Conservation (phyloP, 2,113 vertebrate species). For the Strigops habroptila region DNA sequence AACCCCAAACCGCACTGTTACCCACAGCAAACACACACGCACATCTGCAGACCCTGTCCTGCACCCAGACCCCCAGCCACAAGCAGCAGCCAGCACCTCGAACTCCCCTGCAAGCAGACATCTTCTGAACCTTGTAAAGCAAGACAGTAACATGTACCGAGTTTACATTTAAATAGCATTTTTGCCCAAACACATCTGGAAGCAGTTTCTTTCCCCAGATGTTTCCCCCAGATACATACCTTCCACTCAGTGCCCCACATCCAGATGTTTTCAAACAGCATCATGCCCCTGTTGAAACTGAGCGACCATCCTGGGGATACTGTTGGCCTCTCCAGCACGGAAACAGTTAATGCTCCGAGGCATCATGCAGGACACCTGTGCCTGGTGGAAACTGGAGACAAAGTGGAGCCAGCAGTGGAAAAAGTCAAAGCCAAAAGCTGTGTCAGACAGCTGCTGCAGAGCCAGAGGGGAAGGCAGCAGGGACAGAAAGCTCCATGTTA, state of each 20-base stretch:
- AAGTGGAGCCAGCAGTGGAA: background rate
- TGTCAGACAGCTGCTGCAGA: background rate
- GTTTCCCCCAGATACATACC: slow-evolving; percentile 10
- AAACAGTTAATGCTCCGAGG: background rate
- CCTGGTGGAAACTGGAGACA: slow-evolving; percentile 30
- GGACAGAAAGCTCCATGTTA: background rate
- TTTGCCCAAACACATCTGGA: background rate
- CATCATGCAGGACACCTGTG: background rate
- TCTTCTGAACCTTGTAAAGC: background rate
- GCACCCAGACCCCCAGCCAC: background rate
- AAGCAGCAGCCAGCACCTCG: background rate
- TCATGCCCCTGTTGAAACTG: rapidly evolving
- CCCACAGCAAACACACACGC: rapidly evolving
- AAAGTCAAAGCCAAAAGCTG: slow-evolving; percentile 21
- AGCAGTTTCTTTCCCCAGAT: slow-evolving; percentile 6
- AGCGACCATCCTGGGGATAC: background rate
- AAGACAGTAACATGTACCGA: background rate
- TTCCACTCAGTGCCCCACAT: background rate
- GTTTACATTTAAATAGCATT: background rate
- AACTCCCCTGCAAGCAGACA: rapidly evolving
- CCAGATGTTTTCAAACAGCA: background rate
- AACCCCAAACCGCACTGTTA: rapidly evolving
- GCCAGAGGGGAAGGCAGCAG: background rate
- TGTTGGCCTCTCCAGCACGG: background rate
- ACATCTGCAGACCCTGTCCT: background rate